Conservation (phyloP, 2,888 invertebrate genomes). For the Drosophila austrosaltans region DNA sequence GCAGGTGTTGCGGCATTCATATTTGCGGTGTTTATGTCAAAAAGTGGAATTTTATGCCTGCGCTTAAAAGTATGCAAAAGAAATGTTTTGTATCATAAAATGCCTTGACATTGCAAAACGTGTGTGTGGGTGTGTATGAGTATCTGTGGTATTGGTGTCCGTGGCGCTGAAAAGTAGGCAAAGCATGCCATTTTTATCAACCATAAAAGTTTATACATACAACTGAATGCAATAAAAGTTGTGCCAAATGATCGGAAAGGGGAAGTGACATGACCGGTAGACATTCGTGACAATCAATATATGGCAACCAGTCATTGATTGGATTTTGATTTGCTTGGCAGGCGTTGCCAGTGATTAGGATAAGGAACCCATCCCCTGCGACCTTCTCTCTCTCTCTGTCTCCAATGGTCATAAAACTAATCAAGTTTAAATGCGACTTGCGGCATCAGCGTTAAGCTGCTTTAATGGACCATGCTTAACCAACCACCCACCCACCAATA, state of each 20-base stretch:
- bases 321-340: constrained; percentile 69
- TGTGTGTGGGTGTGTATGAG: neutral
- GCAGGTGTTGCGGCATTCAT: constrained; percentile 64
- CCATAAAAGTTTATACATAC: constrained; percentile 41
- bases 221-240: constrained; percentile 6
- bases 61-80: constrained; percentile 67
- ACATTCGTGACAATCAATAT: constrained; percentile 62
- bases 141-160: too few species aligned
- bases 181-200: constrained; percentile 48
- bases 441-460: constrained; percentile 66
- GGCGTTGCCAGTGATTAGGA: constrained; percentile 53
- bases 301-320: constrained; percentile 72
- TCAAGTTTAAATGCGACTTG: constrained; percentile 75
- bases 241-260: neutral
- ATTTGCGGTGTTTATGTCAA: constrained; percentile 73
- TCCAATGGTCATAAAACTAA: constrained; percentile 65
- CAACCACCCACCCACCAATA: constrained; percentile 17
- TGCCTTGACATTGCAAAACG: constrained; percentile 41
- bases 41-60: constrained; percentile 73
- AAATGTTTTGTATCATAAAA: constrained; percentile 51
- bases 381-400: neutral
- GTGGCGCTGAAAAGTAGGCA: constrained; percentile 69
- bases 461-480: constrained; percentile 50
- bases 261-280: neutral
- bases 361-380: neutral